phyloP scores from a whole-genome alignment of 1,140 invertebrate genomes.

The Eurosta solidaginis region DNA sequence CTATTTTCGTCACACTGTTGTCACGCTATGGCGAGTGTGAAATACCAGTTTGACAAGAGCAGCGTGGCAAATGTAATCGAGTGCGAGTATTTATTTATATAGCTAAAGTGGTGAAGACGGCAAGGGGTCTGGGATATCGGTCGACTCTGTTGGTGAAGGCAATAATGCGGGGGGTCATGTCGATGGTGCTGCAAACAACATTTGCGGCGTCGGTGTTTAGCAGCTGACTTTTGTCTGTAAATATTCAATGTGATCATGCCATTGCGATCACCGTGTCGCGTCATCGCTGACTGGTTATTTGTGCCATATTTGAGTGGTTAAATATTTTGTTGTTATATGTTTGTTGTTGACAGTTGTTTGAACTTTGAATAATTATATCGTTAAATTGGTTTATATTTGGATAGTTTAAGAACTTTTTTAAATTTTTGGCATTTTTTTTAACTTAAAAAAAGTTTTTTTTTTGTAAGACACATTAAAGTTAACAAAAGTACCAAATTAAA shows the following conservation, averaged over 20 bases:
- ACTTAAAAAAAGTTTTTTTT: too few relatives aligned
- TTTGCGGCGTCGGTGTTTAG: background rate
- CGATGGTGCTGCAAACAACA: background rate
- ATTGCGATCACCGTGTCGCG: background rate
- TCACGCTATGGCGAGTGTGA: background rate
- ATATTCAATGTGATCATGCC: too few relatives aligned
- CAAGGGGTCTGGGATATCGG: too few relatives aligned
- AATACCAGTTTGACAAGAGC: conserved; percentile 19
- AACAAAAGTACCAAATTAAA: too few relatives aligned
- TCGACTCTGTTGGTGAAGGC: background rate
- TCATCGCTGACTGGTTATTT: background rate
- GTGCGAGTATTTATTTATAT: too few relatives aligned
- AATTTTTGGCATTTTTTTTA: too few relatives aligned
- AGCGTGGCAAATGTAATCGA: background rate
- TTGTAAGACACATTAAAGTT: too few relatives aligned
- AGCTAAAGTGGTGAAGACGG: too few relatives aligned
- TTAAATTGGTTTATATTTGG: too few relatives aligned
- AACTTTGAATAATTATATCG: too few relatives aligned
- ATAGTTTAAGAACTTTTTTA: too few relatives aligned
- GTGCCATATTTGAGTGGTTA: background rate
- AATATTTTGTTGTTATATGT: background rate
- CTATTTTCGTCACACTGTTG: conserved; percentile 26
- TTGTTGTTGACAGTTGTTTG: background rate
- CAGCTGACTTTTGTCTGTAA: background rate
- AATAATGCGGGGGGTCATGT: background rate